Evolutionary conservation across 2,113 vertebrate genomes (phyloP).

Genomic region (Alces alces): DNA sequence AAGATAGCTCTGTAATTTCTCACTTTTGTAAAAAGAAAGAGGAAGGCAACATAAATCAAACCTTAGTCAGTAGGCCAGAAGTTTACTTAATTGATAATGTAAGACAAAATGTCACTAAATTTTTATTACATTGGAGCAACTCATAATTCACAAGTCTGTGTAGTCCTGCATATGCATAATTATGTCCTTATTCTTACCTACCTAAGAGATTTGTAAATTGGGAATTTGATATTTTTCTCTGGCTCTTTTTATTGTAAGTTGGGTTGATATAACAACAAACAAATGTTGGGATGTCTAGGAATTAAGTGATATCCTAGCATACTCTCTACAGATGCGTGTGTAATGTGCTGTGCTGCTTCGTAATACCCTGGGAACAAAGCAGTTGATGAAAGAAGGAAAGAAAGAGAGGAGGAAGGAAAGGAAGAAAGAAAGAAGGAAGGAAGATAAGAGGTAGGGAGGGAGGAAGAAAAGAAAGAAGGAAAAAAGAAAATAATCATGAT

Average conservation of each 20-base stretch:
- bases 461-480: neutral
- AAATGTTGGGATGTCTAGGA: neutral
- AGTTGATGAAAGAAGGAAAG: neutral
- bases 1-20: conserved; percentile 62
- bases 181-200: neutral
- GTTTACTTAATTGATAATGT: conserved; percentile 41
- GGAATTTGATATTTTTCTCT: neutral
- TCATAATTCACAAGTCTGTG: conserved; percentile 25
- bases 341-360: neutral
- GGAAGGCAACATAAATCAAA: conserved; percentile 41
- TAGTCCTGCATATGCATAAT: neutral
- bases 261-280: neutral
- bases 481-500: neutral
- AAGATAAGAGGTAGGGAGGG: neutral
- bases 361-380: neutral
- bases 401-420: neutral
- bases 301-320: neutral
- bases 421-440: neutral
- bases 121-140: conserved; percentile 46
- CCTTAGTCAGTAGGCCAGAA: conserved; percentile 28
- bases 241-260: neutral
- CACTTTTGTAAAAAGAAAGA: conserved; percentile 54
- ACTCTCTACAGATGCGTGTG: neutral
- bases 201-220: neutral
- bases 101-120: conserved; percentile 9